Evolutionary conservation across 2,113 vertebrate genomes (phyloP).

Genomic region (Copsychus sechellarum): DNA sequence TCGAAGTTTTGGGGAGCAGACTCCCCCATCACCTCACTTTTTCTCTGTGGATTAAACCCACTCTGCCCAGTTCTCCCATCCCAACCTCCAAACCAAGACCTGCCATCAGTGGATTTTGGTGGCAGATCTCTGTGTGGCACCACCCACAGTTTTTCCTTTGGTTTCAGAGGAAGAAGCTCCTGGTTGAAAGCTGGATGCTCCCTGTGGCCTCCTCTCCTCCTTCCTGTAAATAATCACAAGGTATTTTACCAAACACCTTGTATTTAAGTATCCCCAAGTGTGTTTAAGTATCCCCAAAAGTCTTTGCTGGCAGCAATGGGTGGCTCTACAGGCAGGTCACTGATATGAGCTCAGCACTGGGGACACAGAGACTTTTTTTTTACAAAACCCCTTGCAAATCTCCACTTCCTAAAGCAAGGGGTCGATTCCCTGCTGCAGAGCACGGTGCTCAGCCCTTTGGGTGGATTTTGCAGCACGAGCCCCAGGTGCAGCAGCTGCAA

Average conservation of each 20-base stretch:
- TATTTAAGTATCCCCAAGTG: not conserved
- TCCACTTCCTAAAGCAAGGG: not conserved
- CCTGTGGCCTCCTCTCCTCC: not conserved
- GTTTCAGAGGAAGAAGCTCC: not conserved
- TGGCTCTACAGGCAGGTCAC: not conserved
- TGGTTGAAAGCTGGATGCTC: not conserved
- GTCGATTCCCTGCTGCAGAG: rapidly evolving
- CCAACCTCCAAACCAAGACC: not conserved
- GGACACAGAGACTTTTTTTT: not conserved
- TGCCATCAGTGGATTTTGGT: not conserved
- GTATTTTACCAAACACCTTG: not conserved
- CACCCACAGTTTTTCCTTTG: not conserved
- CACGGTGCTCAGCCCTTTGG: rapidly evolving
- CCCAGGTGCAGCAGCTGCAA: not conserved
- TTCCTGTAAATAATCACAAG: not conserved
- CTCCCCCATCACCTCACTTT: rapidly evolving
- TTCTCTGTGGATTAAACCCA: not conserved
- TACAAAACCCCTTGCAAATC: not conserved
- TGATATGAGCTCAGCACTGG: rapidly evolving
- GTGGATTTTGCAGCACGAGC: not conserved
- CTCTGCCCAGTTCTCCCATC: not conserved
- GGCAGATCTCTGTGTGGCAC: not conserved
- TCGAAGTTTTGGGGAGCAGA: not conserved
- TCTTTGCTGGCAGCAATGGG: not conserved
- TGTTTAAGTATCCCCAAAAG: not conserved